Base-by-base conservation (phyloP, 2,113 vertebrate species). In the Cyanoramphus novaezelandiae region DNA sequence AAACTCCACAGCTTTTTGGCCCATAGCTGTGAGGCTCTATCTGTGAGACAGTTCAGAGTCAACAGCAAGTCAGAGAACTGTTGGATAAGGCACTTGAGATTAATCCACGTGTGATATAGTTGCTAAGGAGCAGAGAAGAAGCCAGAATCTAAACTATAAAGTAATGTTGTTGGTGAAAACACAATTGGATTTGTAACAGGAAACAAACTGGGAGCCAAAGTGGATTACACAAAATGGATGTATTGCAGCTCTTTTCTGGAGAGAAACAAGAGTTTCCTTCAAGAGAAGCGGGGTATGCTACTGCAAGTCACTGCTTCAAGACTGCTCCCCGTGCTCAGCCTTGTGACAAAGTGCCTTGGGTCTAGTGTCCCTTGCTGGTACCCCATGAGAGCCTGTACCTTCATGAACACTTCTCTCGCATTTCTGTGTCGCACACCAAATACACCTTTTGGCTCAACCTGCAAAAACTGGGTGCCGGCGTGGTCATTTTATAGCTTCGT, bases 21-120 rank as follows among this genome's bases (percentile, higher is more conserved):
- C 53, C 0, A 0, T 62, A 41, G 49, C 74, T 68, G 33, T 3
- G 9, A 74, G n/a, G 12, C 31, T 67, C 31, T n/a, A 12, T 10
- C 55, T 76, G 43, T 53, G 29, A 84, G 81, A 91, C 50, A 64
- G 89, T 21, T 72, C 69, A 82, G 53, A 68, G 27, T 44, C 46
- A 90, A 70, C 17, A 90, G 52, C 53, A 92, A 82, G 44, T 41
- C 37, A 64, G 57, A 82, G 60, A 70, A 59, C 10, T 70, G 28
- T 81, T 78, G 33, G 29, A 86, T 15, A 39, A 92, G 14, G 43
- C 39, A 64, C 24, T 62, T 52, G 8, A 47, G n/a, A 81, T 82
- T 68, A 91, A 67, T 84, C 46, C 55, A 75, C 75, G 12, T 37
- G 24, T 57, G 55, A 84, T 77, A 15, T 3, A 60, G 28, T 68